phyloP scores from a whole-genome alignment of 1,140 invertebrate species.

The Lepidurus apus region DNA sequence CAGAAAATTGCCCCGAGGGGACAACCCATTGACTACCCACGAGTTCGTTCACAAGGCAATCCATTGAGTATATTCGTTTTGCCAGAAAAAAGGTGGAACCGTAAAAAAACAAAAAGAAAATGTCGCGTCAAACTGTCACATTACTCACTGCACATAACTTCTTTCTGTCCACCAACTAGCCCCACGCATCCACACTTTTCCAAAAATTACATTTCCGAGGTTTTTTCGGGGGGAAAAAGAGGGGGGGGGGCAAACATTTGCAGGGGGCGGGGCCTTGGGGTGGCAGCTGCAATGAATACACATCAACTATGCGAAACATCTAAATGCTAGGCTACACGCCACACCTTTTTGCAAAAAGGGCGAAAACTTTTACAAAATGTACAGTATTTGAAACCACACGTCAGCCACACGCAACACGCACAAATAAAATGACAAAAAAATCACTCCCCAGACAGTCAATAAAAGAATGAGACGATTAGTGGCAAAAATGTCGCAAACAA shows the following conservation, averaged over 20 bases:
- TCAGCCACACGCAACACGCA: not conserved
- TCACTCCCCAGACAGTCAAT: not conserved
- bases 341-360: not conserved
- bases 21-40: not conserved
- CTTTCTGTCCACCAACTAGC: not conserved
- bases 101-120: conserved; percentile 4
- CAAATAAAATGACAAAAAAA: not conserved
- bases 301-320: not conserved
- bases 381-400: not conserved
- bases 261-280: not conserved
- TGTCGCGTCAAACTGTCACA: conserved; percentile 16
- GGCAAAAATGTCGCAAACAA: not conserved
- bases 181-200: not conserved
- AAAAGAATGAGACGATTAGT: not conserved
- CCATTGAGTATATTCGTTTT: conserved; percentile 22
- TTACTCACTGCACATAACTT: not conserved
- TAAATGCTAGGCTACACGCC: conserved; percentile 13
- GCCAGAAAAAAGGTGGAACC: not conserved
- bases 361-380: conserved; percentile 15
- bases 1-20: not conserved
- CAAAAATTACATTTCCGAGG: not conserved
- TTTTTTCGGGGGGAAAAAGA: not conserved
- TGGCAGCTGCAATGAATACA: conserved; percentile 21
- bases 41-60: conserved; percentile 12
- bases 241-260: not conserved